A percentile compares a stretch with the other conserved stretches of the same genome.
Evolutionary conservation across 2,888 invertebrate genomes (phyloP).

Genomic region (Drosophila dives): DNA sequence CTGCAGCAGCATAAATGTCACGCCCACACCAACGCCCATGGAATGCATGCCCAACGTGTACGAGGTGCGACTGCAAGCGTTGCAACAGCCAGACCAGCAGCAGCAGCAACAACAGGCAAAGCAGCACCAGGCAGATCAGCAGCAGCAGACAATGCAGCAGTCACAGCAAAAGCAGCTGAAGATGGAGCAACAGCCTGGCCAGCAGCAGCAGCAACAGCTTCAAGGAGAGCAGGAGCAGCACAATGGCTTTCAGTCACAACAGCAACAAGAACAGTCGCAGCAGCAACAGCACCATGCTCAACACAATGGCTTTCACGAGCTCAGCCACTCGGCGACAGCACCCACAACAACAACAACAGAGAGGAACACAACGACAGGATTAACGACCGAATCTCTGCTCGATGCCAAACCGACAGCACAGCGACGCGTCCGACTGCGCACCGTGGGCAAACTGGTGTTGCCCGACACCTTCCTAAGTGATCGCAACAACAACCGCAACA

Average conservation of each 20-base stretch:
- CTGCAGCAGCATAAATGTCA: conserved; percentile 71
- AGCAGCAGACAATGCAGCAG: conserved; percentile 1
- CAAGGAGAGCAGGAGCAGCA: background rate
- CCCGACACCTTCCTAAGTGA: conserved; percentile 81
- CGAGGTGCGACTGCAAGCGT: conserved; percentile 1
- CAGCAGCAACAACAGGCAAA: background rate
- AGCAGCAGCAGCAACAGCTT: too few species aligned
- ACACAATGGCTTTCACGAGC: conserved; percentile 19
- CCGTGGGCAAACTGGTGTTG: conserved; percentile 82
- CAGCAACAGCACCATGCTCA: background rate
- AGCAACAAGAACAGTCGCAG: background rate
- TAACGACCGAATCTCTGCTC: background rate
- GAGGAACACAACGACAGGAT: background rate
- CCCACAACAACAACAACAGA: conserved; percentile 7
- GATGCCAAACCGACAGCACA: conserved; percentile 34
- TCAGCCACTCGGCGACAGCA: conserved; percentile 39
- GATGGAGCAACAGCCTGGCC: too few species aligned
- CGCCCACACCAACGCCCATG: conserved; percentile 80
- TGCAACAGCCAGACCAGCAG: conserved; percentile 9
- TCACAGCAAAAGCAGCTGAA: background rate
- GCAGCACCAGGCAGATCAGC: background rate
- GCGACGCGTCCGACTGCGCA: conserved; percentile 73
- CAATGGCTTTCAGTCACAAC: background rate
- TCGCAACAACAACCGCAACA: conserved; percentile 52
- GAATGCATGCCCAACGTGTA: conserved; percentile 52